Evolutionary conservation across 1,140 invertebrate genomes (phyloP).

Genomic region (Pentalonia nigronervosa): DNA sequence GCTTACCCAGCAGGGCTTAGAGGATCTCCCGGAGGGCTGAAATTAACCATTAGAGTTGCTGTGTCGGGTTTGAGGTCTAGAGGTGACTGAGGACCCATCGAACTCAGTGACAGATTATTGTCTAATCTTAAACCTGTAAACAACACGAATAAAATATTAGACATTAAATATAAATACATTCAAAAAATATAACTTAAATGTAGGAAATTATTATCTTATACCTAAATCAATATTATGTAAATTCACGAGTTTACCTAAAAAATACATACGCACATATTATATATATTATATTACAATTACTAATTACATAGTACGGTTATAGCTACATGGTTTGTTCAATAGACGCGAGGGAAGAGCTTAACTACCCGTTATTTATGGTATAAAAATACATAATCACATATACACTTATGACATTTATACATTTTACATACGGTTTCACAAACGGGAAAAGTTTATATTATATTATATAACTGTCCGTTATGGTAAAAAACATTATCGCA

Average conservation of each 20-base stretch:
- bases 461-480: no score
- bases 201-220: no score
- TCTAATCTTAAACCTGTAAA: conserved; percentile 74
- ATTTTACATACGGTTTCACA: no score
- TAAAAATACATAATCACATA: no score
- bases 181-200: not conserved
- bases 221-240: not conserved
- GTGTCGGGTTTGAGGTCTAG: conserved; percentile 86
- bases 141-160: conserved; percentile 58
- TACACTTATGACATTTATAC: no score
- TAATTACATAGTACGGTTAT: not conserved
- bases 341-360: not conserved
- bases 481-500: no score
- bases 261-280: no score
- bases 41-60: conserved; percentile 74
- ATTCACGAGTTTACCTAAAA: not conserved
- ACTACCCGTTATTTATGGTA: not conserved
- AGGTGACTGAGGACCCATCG: conserved; percentile 82
- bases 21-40: conserved; percentile 70
- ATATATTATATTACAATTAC: not conserved
- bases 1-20: conserved; percentile 72
- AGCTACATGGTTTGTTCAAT: not conserved
- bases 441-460: no score
- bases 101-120: conserved; percentile 72
- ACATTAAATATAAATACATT: not conserved